Evolutionary conservation across 2,113 vertebrate genomes (phyloP).

Genomic region (Myxocyprinus asiaticus): DNA sequence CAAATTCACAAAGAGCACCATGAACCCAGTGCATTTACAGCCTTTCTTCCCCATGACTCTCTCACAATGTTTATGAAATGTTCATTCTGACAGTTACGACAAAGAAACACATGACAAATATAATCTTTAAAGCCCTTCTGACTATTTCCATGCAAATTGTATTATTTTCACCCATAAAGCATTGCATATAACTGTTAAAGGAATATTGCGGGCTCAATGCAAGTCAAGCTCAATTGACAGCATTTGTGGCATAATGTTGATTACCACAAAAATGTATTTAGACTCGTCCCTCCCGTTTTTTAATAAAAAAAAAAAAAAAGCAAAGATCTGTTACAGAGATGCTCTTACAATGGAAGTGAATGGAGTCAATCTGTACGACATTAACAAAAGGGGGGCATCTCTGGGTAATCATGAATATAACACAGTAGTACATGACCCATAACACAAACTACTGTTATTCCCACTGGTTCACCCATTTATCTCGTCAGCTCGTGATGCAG

Average conservation of each 20-base stretch:
- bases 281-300: too few relatives aligned
- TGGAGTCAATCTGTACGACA: too few relatives aligned
- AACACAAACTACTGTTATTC: background rate
- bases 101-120: too few relatives aligned
- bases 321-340: too few relatives aligned
- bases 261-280: too few relatives aligned
- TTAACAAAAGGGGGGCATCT: background rate
- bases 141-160: slow-evolving; percentile 2
- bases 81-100: too few relatives aligned
- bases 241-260: too few relatives aligned
- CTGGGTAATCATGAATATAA: background rate
- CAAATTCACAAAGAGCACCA: background rate
- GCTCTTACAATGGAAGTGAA: too few relatives aligned
- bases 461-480: background rate
- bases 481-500: background rate
- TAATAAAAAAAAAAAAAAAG: too few relatives aligned
- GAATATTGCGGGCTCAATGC: too few relatives aligned
- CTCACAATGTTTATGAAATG: background rate
- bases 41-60: background rate
- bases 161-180: background rate
- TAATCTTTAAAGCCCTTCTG: too few relatives aligned
- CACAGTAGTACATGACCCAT: background rate
- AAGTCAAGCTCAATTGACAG: too few relatives aligned
- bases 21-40: background rate
- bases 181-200: background rate